Conservation (phyloP, 92 coral and sea anemone species). For the Ricordea florida region DNA sequence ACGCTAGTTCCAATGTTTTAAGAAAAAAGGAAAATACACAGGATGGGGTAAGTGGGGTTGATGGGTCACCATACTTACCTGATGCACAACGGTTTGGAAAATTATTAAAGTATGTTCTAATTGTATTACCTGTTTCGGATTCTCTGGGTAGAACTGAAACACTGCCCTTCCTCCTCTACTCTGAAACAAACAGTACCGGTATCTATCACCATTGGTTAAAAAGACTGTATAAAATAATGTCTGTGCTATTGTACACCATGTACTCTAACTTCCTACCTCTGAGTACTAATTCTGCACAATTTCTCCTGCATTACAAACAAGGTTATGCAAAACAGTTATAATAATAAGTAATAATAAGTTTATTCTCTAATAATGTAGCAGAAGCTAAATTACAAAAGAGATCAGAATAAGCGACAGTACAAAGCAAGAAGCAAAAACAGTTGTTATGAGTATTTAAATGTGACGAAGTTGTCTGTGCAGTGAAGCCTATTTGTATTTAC, state of each 20-base stretch:
- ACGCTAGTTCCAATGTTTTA: background rate
- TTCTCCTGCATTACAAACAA: too few species aligned
- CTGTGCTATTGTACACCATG: background rate
- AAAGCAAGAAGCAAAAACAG: too few species aligned
- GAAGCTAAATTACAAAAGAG: too few species aligned
- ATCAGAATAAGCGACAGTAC: too few species aligned
- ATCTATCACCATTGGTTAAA: background rate
- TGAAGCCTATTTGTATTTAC: too few species aligned
- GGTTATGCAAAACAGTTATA: too few species aligned
- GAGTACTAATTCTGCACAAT: too few species aligned
- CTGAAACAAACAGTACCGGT: constrained; percentile 2
- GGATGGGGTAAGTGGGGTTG: background rate
- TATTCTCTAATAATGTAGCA: too few species aligned
- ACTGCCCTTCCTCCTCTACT: constrained; percentile 94
- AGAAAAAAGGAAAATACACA: background rate
- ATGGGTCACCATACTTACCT: background rate
- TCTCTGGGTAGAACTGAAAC: constrained; percentile 97
- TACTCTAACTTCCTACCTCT: background rate
- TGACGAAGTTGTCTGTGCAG: too few species aligned
- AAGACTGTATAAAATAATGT: background rate
- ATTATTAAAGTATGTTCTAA: background rate
- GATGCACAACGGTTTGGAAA: background rate
- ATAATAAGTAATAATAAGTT: too few species aligned
- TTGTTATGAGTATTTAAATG: too few species aligned
- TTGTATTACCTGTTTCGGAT: constrained; percentile 71